These are phyloP conservation scores for Corydoras maculifer DNA, from an alignment of 2,113 vertebrate genomes.

Conservation along the genomic window DNA sequence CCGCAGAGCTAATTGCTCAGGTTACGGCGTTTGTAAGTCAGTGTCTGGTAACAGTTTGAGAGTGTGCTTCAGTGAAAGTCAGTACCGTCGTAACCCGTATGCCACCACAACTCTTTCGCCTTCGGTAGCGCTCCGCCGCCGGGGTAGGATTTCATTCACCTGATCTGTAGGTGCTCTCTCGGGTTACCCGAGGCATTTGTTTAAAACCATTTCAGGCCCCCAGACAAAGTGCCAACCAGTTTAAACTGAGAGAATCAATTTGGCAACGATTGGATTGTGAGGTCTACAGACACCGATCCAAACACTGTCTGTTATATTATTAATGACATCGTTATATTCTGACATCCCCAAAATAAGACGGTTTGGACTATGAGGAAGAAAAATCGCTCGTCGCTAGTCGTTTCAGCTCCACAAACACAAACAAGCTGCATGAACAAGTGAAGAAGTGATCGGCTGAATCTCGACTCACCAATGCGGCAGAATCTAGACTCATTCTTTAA, in stretches of 20 bases:
- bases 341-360: not conserved
- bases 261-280: constrained; percentile 4
- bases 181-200: constrained; percentile 35
- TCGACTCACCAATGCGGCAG: too few relatives aligned
- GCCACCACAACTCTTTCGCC: constrained; percentile 19
- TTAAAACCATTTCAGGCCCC: constrained; percentile 26
- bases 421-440: too few relatives aligned
- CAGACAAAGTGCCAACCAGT: constrained; percentile 15
- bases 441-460: too few relatives aligned
- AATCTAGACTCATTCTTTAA: too few relatives aligned
- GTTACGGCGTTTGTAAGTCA: constrained; percentile 47
- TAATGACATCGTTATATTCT: not conserved
- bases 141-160: constrained; percentile 46
- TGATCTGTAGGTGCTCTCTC: constrained; percentile 46
- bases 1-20: constrained; percentile 48
- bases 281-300: constrained; percentile 14
- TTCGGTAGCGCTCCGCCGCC: constrained; percentile 36
- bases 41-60: constrained; percentile 47
- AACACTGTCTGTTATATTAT: not conserved
- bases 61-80: constrained; percentile 36
- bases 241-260: constrained; percentile 12
- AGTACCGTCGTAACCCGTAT: constrained; percentile 35
- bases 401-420: too few relatives aligned
- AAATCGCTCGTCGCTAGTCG: too few relatives aligned
- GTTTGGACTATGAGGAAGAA: not conserved